Conservation (phyloP, 2,797 vertebrate species). For the Hyperoplus lanceolatus region DNA sequence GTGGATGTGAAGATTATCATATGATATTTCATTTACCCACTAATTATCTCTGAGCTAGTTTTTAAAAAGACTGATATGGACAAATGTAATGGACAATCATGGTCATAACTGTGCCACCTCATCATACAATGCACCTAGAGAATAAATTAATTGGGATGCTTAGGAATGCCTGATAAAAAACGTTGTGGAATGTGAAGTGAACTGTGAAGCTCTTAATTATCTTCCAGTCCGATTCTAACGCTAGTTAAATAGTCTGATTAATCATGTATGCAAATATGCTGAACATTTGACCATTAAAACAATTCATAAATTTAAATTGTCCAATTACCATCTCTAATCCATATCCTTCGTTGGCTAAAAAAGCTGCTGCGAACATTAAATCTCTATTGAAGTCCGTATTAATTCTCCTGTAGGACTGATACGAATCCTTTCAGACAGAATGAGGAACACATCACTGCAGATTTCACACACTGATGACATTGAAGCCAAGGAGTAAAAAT, state of each 20-base stretch:
- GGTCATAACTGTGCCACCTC: background rate
- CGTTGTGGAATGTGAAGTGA: background rate
- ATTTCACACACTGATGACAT: slow-evolving; percentile 24
- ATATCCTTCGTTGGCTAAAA: background rate
- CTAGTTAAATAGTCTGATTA: background rate
- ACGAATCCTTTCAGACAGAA: background rate
- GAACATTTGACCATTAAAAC: background rate
- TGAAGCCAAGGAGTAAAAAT: slow-evolving; percentile 1
- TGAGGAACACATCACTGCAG: slow-evolving; percentile 3
- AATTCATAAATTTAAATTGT: background rate
- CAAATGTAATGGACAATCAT: background rate
- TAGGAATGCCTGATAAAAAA: slow-evolving; percentile 8
- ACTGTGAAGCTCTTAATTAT: background rate
- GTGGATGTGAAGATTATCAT: background rate
- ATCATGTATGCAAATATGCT: background rate
- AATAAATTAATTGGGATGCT: slow-evolving; percentile 2
- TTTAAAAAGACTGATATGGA: background rate
- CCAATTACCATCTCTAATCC: background rate
- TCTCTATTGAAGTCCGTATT: background rate
- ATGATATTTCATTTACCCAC: background rate
- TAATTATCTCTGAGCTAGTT: background rate
- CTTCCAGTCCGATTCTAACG: background rate
- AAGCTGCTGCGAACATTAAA: background rate
- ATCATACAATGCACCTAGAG: background rate
- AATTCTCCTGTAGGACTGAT: slow-evolving; percentile 3